Evolutionary conservation across 1,140 invertebrate genomes (phyloP).

Genomic region (Drosophila pallidifrons): DNA sequence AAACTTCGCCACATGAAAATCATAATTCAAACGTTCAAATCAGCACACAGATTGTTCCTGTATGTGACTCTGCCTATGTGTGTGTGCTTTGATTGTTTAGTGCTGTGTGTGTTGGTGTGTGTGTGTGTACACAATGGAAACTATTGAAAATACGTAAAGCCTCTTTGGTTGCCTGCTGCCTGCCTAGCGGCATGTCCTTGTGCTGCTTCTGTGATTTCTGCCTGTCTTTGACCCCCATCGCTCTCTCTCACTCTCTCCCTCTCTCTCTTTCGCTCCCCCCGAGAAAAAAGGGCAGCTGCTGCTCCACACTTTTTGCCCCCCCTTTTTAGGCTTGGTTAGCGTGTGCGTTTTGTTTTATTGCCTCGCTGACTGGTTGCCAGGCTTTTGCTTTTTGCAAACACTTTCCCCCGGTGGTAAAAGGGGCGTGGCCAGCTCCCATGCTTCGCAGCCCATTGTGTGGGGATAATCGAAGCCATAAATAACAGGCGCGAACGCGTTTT

Average conservation of each 20-base stretch:
- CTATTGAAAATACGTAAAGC: conserved; percentile 82
- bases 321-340: background rate
- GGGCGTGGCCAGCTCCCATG: conserved; percentile 24
- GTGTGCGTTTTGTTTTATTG: conserved; percentile 82
- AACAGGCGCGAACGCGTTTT: conserved; percentile 76
- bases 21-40: conserved; percentile 80
- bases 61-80: conserved; percentile 33
- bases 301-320: background rate
- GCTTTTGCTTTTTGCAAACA: conserved; percentile 70
- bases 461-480: conserved; percentile 84
- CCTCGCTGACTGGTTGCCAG: conserved; percentile 61
- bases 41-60: conserved; percentile 68
- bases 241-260: background rate
- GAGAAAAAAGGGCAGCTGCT: conserved; percentile 31
- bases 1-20: conserved; percentile 79
- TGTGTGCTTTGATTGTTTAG: conserved; percentile 58
- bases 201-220: conserved; percentile 79
- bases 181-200: conserved; percentile 72
- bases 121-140: conserved; percentile 66
- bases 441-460: conserved; percentile 72
- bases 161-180: conserved; percentile 57
- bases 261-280: background rate
- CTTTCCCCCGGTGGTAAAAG: conserved; percentile 52
- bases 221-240: conserved; percentile 59
- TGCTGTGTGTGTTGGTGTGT: conserved; percentile 4